phyloP scores from a whole-genome alignment of 2,797 vertebrate genomes.

The Podarcis siculus region DNA sequence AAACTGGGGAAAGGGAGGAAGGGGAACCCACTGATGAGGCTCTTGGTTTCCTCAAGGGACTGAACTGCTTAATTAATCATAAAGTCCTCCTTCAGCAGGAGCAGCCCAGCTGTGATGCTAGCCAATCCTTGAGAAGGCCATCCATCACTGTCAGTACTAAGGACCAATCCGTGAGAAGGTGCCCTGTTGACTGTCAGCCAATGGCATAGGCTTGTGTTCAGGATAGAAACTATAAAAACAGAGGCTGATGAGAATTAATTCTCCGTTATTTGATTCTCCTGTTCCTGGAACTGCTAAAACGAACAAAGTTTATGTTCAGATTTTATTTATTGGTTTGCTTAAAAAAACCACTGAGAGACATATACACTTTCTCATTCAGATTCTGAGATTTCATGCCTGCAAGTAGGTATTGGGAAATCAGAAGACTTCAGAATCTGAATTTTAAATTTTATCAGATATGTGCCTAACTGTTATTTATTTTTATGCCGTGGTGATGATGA shows the following conservation, averaged over 20 bases:
- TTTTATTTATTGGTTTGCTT: neutral
- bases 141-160: conserved; percentile 77
- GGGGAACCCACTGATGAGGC: neutral
- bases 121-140: conserved; percentile 66
- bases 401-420: neutral
- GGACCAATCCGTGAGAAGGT: conserved; percentile 71
- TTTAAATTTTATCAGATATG: neutral
- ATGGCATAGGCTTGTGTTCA: conserved; percentile 50
- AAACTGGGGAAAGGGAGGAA: neutral
- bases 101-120: conserved; percentile 37
- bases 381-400: neutral
- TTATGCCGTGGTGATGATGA: neutral
- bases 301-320: neutral
- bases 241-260: neutral
- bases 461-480: neutral
- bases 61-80: conserved; percentile 26
- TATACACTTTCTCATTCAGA: neutral
- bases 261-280: neutral
- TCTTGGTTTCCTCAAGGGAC: neutral
- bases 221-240: conserved; percentile 26
- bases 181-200: conserved; percentile 67
- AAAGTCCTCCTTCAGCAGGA: neutral
- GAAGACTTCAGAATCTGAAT: neutral
- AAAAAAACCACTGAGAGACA: neutral
- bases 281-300: neutral